Base-by-base conservation (phyloP, 2,888 invertebrate species). In the Leucophenga maculata region DNA sequence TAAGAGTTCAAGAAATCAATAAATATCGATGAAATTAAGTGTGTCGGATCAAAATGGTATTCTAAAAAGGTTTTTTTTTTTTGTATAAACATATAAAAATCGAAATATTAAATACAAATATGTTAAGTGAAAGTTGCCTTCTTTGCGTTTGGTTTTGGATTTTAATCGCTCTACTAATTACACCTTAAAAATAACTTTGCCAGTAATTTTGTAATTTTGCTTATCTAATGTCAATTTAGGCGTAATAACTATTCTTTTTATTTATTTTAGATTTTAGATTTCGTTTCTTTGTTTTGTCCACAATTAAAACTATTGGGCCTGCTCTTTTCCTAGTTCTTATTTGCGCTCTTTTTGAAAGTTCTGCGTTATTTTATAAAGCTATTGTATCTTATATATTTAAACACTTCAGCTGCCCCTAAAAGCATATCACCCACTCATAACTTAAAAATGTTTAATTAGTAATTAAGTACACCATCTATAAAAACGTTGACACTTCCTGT, bases 21-120 rank as follows among this genome's bases (percentile, higher is more conserved):
- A 13, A 31, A 65, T 18, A 52, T 46, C 48, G 18, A 31, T 26
- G 26, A 57, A 57, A 26, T n/a, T 8, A 57, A 31, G 26, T n/a
- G 26, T 57, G 18, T 57, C 13, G 18, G 14, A 14, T 20, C 1
- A 22, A 26, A 57, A 31, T 57, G 57, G 32, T 31, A 57, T n/a
- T 8, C n/a, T 16, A 48, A 48, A 60, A 59, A 22, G 31, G 31
- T 16, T 22, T 32, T 46, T 59, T 59, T 57, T 20, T 32, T 18
- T 20, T 50, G 39, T 62, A 39, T 14, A 22, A 44, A 50, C 22
- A 6, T 39, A 60, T 50, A 14, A 66, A 64, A 52, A 75, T 79
- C 78, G 75, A 84, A 79, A 83, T 84, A 86, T 86, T 86, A 86
- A 86, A 86, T 86, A 86, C 86, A 78, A 77, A 78, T 84, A 85